Conservation (phyloP, 2,113 vertebrate species). For the Otolemur garnettii region DNA sequence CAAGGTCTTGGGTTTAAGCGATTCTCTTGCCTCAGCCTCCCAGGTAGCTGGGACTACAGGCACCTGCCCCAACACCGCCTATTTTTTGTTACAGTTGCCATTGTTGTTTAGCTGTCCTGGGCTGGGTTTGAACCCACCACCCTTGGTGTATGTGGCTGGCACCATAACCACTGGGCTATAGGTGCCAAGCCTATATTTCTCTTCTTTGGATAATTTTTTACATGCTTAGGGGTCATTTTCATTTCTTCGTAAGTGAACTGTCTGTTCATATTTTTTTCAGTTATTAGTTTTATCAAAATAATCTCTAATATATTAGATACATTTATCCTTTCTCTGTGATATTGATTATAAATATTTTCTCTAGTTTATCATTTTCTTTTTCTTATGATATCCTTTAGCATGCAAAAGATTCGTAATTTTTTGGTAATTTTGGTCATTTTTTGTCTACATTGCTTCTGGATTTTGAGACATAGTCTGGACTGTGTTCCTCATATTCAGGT, state of each 20-base stretch:
- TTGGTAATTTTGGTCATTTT: neutral
- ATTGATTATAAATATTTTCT: neutral
- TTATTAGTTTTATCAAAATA: neutral
- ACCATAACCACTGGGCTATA: no score
- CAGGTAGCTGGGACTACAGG: no score
- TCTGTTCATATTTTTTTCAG: neutral
- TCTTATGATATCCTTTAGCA: neutral
- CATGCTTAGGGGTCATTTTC: neutral
- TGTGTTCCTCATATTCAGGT: neutral
- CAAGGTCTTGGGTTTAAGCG: no score
- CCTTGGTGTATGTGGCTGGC: no score
- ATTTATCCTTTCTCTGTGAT: conserved; percentile 2
- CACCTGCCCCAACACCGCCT: no score
- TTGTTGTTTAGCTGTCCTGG: no score
- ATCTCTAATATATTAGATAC: neutral
- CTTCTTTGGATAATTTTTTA: neutral
- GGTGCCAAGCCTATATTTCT: neutral
- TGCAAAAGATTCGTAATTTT: neutral
- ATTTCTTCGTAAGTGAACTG: conserved; percentile 24
- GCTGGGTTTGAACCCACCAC: no score
- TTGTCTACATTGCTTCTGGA: neutral
- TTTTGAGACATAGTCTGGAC: conserved; percentile 9
- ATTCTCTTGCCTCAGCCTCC: no score
- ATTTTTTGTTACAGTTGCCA: no score
- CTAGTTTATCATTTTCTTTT: neutral